phyloP scores from a whole-genome alignment of 2,888 invertebrate genomes.

The Criorhina ranunculi region DNA sequence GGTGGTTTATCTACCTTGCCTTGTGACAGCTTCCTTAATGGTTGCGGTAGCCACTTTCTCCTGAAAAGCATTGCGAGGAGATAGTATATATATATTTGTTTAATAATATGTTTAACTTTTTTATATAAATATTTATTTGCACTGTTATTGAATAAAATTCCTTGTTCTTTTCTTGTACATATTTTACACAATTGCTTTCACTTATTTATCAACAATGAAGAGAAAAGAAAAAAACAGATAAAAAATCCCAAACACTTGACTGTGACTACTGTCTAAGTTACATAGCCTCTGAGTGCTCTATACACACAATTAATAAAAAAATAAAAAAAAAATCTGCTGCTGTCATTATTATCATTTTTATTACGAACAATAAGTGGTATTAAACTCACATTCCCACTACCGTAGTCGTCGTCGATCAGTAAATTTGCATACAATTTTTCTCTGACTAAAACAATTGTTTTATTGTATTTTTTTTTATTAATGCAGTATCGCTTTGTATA shows the following conservation, averaged over 20 bases:
- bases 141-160: constrained; percentile 26
- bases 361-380: constrained; percentile 69
- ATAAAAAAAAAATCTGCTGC: constrained; percentile 48
- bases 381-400: constrained; percentile 73
- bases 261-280: constrained; percentile 42
- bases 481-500: constrained; percentile 40
- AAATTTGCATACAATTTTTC: constrained; percentile 69
- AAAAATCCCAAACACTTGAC: constrained; percentile 51
- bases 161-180: constrained; percentile 36
- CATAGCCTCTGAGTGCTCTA: constrained; percentile 44
- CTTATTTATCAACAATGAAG: constrained; percentile 44
- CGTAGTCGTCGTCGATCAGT: constrained; percentile 59
- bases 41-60: constrained; percentile 95
- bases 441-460: constrained; percentile 59
- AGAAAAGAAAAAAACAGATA: constrained; percentile 21
- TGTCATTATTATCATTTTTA: constrained; percentile 53
- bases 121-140: constrained; percentile 9
- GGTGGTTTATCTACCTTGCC: constrained; percentile 92
- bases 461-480: constrained; percentile 48
- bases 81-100: constrained; percentile 17
- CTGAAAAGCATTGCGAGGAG: constrained; percentile 84
- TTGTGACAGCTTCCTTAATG: constrained; percentile 94
- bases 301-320: constrained; percentile 55
- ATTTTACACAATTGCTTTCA: constrained; percentile 30
- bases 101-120: constrained; percentile 10